Percentiles rank a stretch among this genome's conserved stretches.
Conservation (phyloP, 2,797 vertebrate genomes). For the Geotrypetes seraphini region DNA sequence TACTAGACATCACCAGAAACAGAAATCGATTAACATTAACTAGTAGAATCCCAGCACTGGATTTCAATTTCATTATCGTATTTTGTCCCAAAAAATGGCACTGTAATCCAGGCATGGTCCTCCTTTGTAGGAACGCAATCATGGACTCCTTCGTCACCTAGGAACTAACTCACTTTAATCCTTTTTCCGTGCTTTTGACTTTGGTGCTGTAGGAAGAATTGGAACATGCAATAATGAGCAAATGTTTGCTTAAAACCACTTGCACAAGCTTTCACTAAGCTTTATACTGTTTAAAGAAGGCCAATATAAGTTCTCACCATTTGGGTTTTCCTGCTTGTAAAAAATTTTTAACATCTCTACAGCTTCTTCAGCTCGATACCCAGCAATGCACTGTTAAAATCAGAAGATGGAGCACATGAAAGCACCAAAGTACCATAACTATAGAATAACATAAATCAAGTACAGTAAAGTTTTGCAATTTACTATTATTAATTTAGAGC, state of each 20-base stretch:
- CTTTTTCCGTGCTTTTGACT: slow-evolving; percentile 78
- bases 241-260: not conserved
- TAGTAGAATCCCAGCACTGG: too few relatives aligned
- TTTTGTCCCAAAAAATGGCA: slow-evolving; percentile 1
- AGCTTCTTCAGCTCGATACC: slow-evolving; percentile 79
- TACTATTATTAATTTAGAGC: too few relatives aligned
- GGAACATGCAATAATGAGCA: slow-evolving; percentile 8
- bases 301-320: slow-evolving; percentile 57
- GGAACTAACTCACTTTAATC: slow-evolving; percentile 45
- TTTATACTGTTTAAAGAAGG: not conserved
- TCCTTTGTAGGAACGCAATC: accelerated
- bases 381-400: slow-evolving; percentile 67
- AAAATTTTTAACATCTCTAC: slow-evolving; percentile 85
- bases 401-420: not conserved
- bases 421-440: not conserved
- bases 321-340: slow-evolving; percentile 95
- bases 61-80: not conserved
- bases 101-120: not conserved
- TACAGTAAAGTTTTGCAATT: too few relatives aligned
- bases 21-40: too few relatives aligned
- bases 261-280: not conserved
- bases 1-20: too few relatives aligned
- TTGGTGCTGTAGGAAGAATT: slow-evolving; percentile 63
- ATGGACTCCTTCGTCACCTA: not conserved
- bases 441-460: too few relatives aligned